Percentiles rank a stretch among this genome's conserved stretches.
Evolutionary conservation across 2,797 vertebrate genomes (phyloP).

Genomic region (Mormyrus proboscirostris): DNA sequence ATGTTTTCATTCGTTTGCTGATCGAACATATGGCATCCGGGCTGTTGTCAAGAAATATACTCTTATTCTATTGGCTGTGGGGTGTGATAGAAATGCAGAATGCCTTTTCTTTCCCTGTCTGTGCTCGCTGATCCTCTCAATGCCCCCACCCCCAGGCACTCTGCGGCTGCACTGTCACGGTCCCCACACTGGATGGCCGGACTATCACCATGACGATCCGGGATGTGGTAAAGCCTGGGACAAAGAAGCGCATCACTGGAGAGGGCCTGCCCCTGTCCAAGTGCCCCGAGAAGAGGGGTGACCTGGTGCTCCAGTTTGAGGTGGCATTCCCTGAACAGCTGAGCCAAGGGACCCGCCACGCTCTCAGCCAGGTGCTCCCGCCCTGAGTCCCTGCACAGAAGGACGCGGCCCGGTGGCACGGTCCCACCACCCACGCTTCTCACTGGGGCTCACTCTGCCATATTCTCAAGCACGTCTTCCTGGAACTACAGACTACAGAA

Average conservation of each 20-base stretch:
- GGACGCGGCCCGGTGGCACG: neutral
- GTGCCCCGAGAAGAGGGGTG: constrained; percentile 75
- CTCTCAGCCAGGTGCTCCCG: constrained; percentile 76
- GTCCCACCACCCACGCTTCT: neutral
- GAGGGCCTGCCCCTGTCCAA: constrained; percentile 85
- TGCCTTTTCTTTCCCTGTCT: neutral
- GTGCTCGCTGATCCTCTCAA: neutral
- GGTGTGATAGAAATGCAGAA: neutral
- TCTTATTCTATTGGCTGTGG: neutral
- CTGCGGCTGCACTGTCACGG: constrained; percentile 77
- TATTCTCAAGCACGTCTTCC: neutral
- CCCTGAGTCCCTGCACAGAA: constrained; percentile 47
- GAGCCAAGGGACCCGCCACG: constrained; percentile 60
- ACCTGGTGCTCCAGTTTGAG: constrained; percentile 82
- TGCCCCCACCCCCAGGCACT: constrained; percentile 62
- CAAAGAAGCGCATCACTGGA: constrained; percentile 72
- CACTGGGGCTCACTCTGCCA: neutral
- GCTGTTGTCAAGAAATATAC: neutral
- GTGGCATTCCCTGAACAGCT: constrained; percentile 82
- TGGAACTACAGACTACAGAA: neutral
- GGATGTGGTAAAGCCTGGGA: constrained; percentile 81
- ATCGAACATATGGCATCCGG: neutral
- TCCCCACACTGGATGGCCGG: constrained; percentile 80
- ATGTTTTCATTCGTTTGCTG: neutral
- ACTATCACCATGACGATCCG: constrained; percentile 76